Conservation (phyloP, 2,888 invertebrate species). For the Euclidia mi region DNA sequence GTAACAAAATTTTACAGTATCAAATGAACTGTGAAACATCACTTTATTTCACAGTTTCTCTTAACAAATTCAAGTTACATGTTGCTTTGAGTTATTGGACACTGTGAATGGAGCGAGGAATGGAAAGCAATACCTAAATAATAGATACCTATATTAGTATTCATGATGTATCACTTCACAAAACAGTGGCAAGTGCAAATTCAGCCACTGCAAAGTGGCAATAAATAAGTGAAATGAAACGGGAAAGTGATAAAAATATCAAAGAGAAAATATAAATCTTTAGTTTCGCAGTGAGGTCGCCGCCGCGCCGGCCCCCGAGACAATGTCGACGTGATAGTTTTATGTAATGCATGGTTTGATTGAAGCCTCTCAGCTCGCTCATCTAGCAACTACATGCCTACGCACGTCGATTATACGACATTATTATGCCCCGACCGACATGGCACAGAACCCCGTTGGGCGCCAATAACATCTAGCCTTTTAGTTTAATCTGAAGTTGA, state of each 20-base stretch:
- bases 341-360: constrained; percentile 43
- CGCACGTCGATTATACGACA: constrained; percentile 13
- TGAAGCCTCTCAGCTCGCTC: constrained; percentile 30
- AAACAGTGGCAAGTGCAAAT: neutral
- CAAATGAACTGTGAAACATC: no score
- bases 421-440: constrained; percentile 12
- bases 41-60: no score
- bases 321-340: constrained; percentile 51
- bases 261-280: constrained; percentile 40
- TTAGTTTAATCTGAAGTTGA: no score
- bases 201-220: constrained; percentile 3
- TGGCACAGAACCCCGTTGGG: constrained; percentile 28
- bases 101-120: no score
- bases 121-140: no score
- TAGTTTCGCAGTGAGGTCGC: constrained; percentile 23
- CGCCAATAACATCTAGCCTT: constrained; percentile 26
- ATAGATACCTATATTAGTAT: constrained; percentile 1
- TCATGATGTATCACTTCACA: no score
- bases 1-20: no score
- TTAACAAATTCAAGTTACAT: no score
- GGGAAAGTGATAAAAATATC: constrained; percentile 36
- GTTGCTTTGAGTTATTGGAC: no score
- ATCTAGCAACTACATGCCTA: constrained; percentile 22
- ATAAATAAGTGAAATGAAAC: constrained; percentile 25
- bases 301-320: constrained; percentile 30